Evolutionary conservation across 2,888 invertebrate species (phyloP).

Genomic region (Cryptocheilus praepositus): DNA sequence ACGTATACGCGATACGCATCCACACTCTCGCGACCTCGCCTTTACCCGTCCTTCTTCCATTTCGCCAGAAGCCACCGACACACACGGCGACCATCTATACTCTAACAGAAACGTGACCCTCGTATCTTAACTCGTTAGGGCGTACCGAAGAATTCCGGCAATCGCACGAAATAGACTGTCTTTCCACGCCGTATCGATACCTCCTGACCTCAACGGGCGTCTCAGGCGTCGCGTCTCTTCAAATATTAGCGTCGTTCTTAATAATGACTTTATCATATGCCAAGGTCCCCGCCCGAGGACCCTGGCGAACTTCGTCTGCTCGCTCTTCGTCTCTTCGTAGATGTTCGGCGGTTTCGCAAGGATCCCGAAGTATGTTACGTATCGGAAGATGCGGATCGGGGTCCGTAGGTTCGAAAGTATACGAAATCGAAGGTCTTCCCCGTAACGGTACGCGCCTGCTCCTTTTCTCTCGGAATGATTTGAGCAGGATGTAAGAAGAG

Average conservation of each 20-base stretch:
- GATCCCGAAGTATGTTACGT: too few relatives aligned
- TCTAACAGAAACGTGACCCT: conserved; percentile 45
- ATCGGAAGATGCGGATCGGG: too few relatives aligned
- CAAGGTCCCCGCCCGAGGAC: too few relatives aligned
- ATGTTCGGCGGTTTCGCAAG: too few relatives aligned
- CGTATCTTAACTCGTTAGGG: conserved; percentile 41
- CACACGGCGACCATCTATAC: conserved; percentile 23
- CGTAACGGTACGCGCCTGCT: not conserved
- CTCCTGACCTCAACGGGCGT: not conserved
- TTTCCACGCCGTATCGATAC: conserved; percentile 6
- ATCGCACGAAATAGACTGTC: not conserved
- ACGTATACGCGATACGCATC: not conserved
- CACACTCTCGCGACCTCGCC: conserved; percentile 25
- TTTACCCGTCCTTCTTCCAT: conserved; percentile 41
- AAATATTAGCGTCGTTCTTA: too few relatives aligned
- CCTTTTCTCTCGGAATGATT: conserved; percentile 1
- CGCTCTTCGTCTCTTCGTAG: too few relatives aligned
- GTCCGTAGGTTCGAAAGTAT: conserved; percentile 6
- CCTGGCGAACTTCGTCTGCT: too few relatives aligned
- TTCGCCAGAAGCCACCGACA: conserved; percentile 41
- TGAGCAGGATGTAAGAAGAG: conserved; percentile 36
- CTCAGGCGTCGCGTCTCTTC: not conserved
- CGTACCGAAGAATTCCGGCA: conserved; percentile 13
- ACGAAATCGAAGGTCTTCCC: conserved; percentile 30
- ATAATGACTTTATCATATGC: too few relatives aligned